Conservation (phyloP, 2,888 invertebrate genomes). For the Tridacna gigas region DNA sequence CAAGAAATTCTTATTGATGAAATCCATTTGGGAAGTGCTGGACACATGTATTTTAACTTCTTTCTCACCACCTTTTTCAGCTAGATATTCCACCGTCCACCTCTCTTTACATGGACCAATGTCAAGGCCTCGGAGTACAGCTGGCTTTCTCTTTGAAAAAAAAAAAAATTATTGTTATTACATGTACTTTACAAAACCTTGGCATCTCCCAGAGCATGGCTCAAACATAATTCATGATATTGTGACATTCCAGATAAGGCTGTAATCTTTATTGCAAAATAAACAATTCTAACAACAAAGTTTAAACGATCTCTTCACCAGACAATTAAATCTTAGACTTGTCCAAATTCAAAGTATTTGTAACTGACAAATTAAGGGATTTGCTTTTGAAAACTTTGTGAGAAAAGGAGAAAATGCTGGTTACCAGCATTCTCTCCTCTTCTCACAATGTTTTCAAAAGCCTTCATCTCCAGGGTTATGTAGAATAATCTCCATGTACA, state of each 20-base stretch:
- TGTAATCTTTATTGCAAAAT: too few relatives aligned
- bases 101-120: conserved; percentile 85
- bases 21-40: conserved; percentile 85
- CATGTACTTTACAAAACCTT: too few relatives aligned
- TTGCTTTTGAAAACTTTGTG: neutral
- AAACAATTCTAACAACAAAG: too few relatives aligned
- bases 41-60: conserved; percentile 86
- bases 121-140: conserved; percentile 84
- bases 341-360: too few relatives aligned
- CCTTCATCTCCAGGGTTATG: neutral
- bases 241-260: too few relatives aligned
- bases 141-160: conserved; percentile 79
- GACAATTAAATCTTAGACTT: too few relatives aligned
- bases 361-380: neutral
- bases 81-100: conserved; percentile 86
- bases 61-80: conserved; percentile 81
- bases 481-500: too few relatives aligned
- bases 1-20: conserved; percentile 86
- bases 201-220: too few relatives aligned
- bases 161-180: too few relatives aligned
- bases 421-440: neutral
- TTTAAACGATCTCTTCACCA: too few relatives aligned
- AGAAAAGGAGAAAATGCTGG: neutral
- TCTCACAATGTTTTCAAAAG: neutral
- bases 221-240: too few relatives aligned